phyloP scores from a whole-genome alignment of 2,888 invertebrate genomes.

The Pecten maximus region DNA sequence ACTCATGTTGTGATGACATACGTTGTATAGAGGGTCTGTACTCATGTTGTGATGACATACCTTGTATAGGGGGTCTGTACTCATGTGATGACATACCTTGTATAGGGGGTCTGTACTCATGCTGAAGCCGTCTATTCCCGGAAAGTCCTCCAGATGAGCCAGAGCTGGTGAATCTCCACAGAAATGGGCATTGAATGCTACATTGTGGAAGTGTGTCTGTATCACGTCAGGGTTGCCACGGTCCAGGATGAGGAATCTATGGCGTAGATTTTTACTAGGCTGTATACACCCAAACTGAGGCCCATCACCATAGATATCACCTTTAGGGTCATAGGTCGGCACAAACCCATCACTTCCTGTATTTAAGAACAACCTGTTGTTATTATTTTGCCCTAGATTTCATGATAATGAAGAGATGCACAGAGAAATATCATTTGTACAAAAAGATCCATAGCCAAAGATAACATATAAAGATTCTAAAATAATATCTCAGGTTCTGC shows the following conservation, averaged over 20 bases:
- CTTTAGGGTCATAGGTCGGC: constrained; percentile 82
- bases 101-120: constrained; percentile 82
- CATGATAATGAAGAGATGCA: neutral
- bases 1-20: too few species aligned
- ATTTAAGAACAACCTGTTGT: constrained; percentile 34
- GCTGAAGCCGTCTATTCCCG: constrained; percentile 82
- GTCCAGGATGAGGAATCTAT: constrained; percentile 82
- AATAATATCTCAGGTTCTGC: too few species aligned
- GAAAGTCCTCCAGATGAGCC: constrained; percentile 67
- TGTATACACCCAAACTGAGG: constrained; percentile 83
- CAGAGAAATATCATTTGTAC: neutral
- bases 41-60: too few species aligned
- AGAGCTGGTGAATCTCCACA: constrained; percentile 75
- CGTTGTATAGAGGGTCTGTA: too few species aligned
- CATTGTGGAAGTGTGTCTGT: constrained; percentile 72
- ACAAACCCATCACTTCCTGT: constrained; percentile 80
- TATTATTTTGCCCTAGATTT: neutral
- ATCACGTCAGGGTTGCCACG: constrained; percentile 76
- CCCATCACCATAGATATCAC: constrained; percentile 80
- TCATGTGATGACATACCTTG: constrained; percentile 68
- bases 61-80: too few species aligned
- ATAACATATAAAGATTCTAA: too few species aligned
- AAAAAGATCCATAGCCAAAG: too few species aligned
- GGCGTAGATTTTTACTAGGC: constrained; percentile 78
- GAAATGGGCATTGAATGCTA: constrained; percentile 80